Base-by-base conservation (phyloP, 2,888 invertebrate species). In the Andrena marginata region DNA sequence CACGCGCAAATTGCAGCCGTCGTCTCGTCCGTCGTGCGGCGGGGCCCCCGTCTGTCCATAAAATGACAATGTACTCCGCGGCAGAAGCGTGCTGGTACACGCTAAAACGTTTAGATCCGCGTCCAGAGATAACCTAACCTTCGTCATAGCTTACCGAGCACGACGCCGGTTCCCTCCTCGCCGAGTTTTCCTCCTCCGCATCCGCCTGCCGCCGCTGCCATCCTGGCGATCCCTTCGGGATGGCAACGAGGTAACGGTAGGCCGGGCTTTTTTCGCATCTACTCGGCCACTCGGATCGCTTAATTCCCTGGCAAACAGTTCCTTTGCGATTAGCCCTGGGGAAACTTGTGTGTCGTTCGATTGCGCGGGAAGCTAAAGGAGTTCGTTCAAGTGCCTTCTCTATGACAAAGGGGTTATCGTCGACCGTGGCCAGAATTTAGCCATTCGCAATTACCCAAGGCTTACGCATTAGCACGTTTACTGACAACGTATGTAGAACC, bases 121-220 rank as follows among this genome's bases (percentile, higher is more conserved):
- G 88, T 87, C 85, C 84, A 70, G 84, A 93, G 93, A 93, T 93
- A 93, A 91, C 88, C 89, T 92, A 92, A 93, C 93, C 93, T 93
- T 92, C 93, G 93, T 93, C 93, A 92, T 92, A 93, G 93, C 90
- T 93, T 92, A 91, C 93, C 91, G 90, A 93, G 92, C 93, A 87
- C 93, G 91, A 93, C 92, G 92, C 92, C 92, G 92, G 65, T 70
- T 68, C 77, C 67, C 56, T 59, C 49, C 29, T 56, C 78, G 78
- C 31, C 83, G 70, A 62, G 62, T 82, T 82, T 82, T 77, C 82
- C 65, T 65, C 75, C 82, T 26, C 62, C 56, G 71, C 31, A 73
- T 84, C 85, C 84, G 83, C 80, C 79, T 86, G 84, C 85, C 86
- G 49, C 48, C 35, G n/a, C 33, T 16, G 48, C 59, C 59, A 72